Evolutionary conservation across 2,113 vertebrate genomes (phyloP), one percentile per base, ranked within the genome.

Genomic region (Rhea pennata): DNA sequence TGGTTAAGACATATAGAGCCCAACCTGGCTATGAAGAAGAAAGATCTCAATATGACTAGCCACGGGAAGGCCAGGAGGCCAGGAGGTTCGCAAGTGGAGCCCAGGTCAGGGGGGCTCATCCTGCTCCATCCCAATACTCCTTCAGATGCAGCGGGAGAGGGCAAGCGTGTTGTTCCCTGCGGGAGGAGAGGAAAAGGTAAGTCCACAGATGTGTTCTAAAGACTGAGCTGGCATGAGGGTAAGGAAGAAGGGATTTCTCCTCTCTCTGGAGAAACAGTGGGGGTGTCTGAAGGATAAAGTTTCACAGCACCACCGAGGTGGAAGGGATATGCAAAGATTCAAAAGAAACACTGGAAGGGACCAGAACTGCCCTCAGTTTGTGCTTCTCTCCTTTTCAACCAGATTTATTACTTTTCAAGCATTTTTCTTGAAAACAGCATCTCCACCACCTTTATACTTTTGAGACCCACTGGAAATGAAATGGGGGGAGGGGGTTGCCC

Each of bases 1-100:
- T 96, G 97, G 96, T 96, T 96, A 94, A 97, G 95, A 96, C 93
- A 97, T 96, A 97, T 92, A 96, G 95, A 94, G 83, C 69, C 92
- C 92, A 94, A 95, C 95, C 94, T 96, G 87, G 71, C 74, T 94
- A 62, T 83, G 26, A 19, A 93, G 95, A 73, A 84, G 91, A 72
- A 94, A 94, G 96, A 93, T 90, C 91, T 90, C 93, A 90, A 96
- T 95, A 71, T 53, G 78, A 73, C 71, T 64, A 59, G 82, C 20
- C 24, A 73, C 80, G 73, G 93, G 92, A 88, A 93, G 87, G 78
- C 40, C 0, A 1, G 36, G 75, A 93, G 87, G 78, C 40, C 0
- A 1, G 36, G 75, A 75, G 82, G n/a, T 56, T 58, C 4, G 2
- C 26, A 87, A 92, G 88, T 62, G 6, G 42, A 76, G 72, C 26